These are phyloP conservation scores for Saturnia pavonia DNA, from an alignment of 2,888 invertebrate species.

Conservation along the genomic window DNA sequence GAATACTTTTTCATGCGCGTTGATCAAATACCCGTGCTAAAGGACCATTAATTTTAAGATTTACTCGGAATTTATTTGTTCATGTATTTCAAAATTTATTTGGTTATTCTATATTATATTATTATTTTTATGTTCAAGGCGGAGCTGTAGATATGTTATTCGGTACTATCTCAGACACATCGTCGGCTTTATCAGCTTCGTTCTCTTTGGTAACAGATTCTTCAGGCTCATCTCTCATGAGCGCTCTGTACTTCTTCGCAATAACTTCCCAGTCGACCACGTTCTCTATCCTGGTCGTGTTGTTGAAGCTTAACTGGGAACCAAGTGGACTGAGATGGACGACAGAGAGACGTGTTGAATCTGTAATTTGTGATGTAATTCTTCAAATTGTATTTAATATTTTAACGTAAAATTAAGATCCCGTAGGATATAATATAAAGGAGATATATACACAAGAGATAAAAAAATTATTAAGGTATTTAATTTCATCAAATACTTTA, in stretches of 20 bases:
- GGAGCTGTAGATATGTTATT: conserved; percentile 69
- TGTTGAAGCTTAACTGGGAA: conserved; percentile 91
- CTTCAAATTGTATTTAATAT: too few relatives aligned
- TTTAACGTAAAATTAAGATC: neutral
- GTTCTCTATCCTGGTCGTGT: conserved; percentile 91
- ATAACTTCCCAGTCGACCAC: conserved; percentile 96
- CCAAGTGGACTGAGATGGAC: conserved; percentile 92
- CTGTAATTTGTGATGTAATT: conserved; percentile 67
- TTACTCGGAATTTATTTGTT: too few relatives aligned
- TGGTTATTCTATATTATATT: conserved; percentile 21
- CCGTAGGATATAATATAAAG: neutral
- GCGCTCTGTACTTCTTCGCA: conserved; percentile 92
- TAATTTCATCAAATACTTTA: neutral
- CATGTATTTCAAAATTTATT: neutral
- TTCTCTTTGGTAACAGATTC: conserved; percentile 62
- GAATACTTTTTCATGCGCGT: too few relatives aligned
- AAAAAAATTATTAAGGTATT: neutral
- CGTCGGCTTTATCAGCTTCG: conserved; percentile 69
- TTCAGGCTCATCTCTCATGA: conserved; percentile 79
- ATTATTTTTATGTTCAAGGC: conserved; percentile 51
- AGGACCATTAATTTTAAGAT: neutral
- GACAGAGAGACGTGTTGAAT: conserved; percentile 89
- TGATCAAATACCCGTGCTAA: neutral
- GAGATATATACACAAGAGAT: neutral
- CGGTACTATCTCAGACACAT: conserved; percentile 67